Conservation (phyloP, 92 coral and sea anemone genomes). For the Epizoanthus fatuus region DNA sequence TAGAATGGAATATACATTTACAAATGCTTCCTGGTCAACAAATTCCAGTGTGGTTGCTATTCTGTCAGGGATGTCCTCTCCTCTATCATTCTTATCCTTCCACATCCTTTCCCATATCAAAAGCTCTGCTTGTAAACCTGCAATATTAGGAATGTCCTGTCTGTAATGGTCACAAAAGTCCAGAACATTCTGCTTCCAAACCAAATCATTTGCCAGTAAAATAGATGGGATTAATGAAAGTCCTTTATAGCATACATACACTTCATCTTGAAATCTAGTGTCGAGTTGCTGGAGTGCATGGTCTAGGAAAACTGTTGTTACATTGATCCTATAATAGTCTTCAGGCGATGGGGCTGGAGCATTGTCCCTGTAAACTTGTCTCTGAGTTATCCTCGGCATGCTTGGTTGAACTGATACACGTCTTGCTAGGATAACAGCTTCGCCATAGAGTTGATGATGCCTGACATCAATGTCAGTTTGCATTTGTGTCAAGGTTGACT, state of each 20-base stretch:
- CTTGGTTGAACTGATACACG: background rate
- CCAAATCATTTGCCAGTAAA: slow-evolving; percentile 42
- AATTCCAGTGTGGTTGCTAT: slow-evolving; percentile 58
- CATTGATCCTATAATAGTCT: slow-evolving; percentile 4
- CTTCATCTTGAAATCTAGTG: slow-evolving; percentile 20
- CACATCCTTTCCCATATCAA: slow-evolving; percentile 70
- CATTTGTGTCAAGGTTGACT: slow-evolving; percentile 6
- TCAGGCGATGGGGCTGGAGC: slow-evolving; percentile 4
- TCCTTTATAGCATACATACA: slow-evolving; percentile 47
- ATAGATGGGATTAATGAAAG: slow-evolving; percentile 50
- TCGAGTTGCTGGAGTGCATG: slow-evolving; percentile 25
- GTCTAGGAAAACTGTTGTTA: slow-evolving; percentile 32
- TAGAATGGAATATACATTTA: slow-evolving; percentile 65
- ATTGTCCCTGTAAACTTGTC: slow-evolving; percentile 9
- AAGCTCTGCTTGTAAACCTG: slow-evolving; percentile 67
- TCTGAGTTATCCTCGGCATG: slow-evolving; percentile 10
- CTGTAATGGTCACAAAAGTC: slow-evolving; percentile 68
- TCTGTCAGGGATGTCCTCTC: slow-evolving; percentile 65
- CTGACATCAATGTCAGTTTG: slow-evolving; percentile 35
- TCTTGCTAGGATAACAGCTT: slow-evolving; percentile 20
- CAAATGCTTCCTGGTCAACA: slow-evolving; percentile 66
- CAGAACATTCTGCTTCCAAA: slow-evolving; percentile 71
- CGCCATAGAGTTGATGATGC: slow-evolving; percentile 19
- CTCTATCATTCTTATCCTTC: slow-evolving; percentile 53
- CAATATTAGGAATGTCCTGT: slow-evolving; percentile 63